Evolutionary conservation across 2,797 vertebrate genomes (phyloP).

Genomic region (Menidia menidia): DNA sequence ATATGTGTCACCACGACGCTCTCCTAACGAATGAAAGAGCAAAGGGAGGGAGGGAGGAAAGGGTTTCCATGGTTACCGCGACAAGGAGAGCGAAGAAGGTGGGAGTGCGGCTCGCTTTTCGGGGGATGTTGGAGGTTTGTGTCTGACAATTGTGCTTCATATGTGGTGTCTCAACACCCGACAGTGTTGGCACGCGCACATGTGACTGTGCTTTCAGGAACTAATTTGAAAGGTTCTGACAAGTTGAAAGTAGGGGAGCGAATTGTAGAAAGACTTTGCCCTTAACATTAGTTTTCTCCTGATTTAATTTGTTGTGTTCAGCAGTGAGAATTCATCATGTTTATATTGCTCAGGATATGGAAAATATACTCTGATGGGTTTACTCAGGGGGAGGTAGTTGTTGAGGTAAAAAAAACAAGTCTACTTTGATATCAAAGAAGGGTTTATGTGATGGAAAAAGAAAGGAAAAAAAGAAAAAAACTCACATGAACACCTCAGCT

Average conservation of each 20-base stretch:
- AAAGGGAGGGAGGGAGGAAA: constrained; percentile 66
- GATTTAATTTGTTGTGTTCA: constrained; percentile 43
- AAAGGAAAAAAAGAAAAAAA: constrained; percentile 6
- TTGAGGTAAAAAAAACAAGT: constrained; percentile 22
- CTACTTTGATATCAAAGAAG: constrained; percentile 9
- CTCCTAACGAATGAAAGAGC: constrained; percentile 67
- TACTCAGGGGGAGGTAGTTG: neutral
- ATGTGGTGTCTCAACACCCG: too few relatives aligned
- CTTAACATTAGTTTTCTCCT: constrained; percentile 1
- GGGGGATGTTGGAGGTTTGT: constrained; percentile 39
- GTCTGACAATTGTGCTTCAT: neutral
- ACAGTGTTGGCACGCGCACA: neutral
- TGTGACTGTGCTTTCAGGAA: constrained; percentile 16
- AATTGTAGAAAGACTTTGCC: neutral
- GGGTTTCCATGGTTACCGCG: constrained; percentile 80
- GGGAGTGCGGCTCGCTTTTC: constrained; percentile 50
- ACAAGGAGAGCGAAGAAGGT: constrained; percentile 61
- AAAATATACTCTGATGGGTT: constrained; percentile 13
- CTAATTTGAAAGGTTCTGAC: constrained; percentile 16
- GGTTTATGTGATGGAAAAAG: constrained; percentile 17
- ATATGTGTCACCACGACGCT: constrained; percentile 76
- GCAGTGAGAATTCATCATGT: constrained; percentile 20
- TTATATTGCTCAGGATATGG: constrained; percentile 28
- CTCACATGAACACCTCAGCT: constrained; percentile 47
- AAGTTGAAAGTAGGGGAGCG: constrained; percentile 15